phyloP scores from a whole-genome alignment of 2,113 vertebrate species.

The Siniperca knerii region DNA sequence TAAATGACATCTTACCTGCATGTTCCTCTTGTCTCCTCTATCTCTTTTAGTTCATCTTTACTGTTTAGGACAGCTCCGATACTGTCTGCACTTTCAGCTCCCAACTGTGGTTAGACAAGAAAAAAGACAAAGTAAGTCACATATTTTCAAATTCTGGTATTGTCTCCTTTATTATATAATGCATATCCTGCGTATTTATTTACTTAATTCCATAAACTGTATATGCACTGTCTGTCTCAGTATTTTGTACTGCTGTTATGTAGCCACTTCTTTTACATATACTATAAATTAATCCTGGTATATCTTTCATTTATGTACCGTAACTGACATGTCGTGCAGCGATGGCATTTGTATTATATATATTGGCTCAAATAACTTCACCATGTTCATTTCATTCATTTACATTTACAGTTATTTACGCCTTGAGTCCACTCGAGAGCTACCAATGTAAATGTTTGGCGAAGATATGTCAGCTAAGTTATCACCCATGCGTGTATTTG shows the following conservation, averaged over 20 bases:
- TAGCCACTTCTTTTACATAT: neutral
- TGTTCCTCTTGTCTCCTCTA: slow-evolving; percentile 93
- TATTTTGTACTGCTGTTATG: neutral
- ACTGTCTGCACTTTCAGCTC: slow-evolving; percentile 95
- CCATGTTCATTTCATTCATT: neutral
- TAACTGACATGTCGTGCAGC: neutral
- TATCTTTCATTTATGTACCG: neutral
- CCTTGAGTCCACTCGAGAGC: no score
- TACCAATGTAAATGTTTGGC: neutral
- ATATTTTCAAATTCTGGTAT: neutral
- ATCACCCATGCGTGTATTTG: neutral
- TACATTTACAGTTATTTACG: neutral
- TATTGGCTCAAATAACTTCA: neutral
- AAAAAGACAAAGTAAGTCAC: neutral
- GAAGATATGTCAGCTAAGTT: neutral
- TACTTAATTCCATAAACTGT: neutral
- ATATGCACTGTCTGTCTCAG: neutral
- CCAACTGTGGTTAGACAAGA: slow-evolving; percentile 83
- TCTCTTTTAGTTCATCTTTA: slow-evolving; percentile 96
- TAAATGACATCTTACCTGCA: slow-evolving; percentile 85
- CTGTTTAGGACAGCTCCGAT: slow-evolving; percentile 97
- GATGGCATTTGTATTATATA: neutral
- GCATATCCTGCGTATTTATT: neutral
- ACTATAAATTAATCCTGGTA: no score
- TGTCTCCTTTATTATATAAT: neutral